Conservation (phyloP, 1,140 invertebrate species). For the Ceratina japonica region DNA sequence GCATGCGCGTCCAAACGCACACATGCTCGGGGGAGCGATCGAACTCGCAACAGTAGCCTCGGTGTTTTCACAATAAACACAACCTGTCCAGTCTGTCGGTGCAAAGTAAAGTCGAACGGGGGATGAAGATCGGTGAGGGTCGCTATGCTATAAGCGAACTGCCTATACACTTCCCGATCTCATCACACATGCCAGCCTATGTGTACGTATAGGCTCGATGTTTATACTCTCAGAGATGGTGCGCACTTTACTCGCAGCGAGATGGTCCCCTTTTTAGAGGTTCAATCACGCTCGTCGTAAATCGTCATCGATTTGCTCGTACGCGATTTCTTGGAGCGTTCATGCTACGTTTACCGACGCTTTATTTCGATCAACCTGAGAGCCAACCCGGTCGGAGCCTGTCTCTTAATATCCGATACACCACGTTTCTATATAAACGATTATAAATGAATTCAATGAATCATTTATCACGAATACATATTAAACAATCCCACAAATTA, state of each 20-base stretch:
- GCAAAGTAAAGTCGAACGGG: constrained; percentile 65
- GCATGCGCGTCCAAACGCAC: constrained; percentile 56
- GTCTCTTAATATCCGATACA: not conserved
- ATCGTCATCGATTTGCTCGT: constrained; percentile 42
- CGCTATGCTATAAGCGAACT: not conserved
- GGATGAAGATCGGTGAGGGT: constrained; percentile 31
- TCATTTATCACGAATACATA: no score
- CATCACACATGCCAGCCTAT: constrained; percentile 37
- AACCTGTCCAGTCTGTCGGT: constrained; percentile 70
- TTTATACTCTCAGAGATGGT: constrained; percentile 30
- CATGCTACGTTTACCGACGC: constrained; percentile 23
- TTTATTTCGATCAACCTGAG: constrained; percentile 16
- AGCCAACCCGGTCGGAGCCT: not conserved
- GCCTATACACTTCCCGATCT: constrained; percentile 49
- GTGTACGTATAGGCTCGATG: constrained; percentile 20
- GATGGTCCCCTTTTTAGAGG: constrained; percentile 26
- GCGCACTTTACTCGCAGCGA: constrained; percentile 28
- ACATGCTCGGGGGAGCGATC: constrained; percentile 49
- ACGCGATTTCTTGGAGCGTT: constrained; percentile 15
- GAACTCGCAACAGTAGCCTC: constrained; percentile 48
- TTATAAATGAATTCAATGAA: no score
- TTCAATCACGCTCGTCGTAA: constrained; percentile 47
- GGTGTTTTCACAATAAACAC: constrained; percentile 78
- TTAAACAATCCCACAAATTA: no score
- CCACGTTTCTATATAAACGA: not conserved